Evolutionary conservation across 2,797 vertebrate species (phyloP).

Genomic region (Apogon hyalosoma): DNA sequence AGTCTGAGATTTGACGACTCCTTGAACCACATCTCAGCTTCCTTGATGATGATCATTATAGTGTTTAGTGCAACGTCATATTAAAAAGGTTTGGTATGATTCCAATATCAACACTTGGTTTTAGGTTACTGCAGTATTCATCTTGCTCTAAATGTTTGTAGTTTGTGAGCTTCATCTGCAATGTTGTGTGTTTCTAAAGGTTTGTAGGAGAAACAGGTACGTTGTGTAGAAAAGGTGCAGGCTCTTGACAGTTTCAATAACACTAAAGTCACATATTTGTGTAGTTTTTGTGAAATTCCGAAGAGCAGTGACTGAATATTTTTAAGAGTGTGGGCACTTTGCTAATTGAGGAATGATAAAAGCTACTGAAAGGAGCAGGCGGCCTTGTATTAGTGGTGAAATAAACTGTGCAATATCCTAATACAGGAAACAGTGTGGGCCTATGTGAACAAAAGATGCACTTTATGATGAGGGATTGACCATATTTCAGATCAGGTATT

Average conservation of each 20-base stretch:
- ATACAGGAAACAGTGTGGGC: constrained; percentile 28
- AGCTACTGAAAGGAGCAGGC: constrained; percentile 36
- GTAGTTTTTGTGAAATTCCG: constrained; percentile 47
- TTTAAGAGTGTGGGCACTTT: constrained; percentile 46
- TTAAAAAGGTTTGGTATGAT: constrained; percentile 29
- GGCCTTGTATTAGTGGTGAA: constrained; percentile 42
- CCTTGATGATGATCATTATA: constrained; percentile 16
- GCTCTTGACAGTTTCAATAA: constrained; percentile 34
- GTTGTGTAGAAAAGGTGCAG: constrained; percentile 35
- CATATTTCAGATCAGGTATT: constrained; percentile 43
- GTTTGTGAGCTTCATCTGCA: constrained; percentile 55
- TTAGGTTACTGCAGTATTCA: constrained; percentile 47
- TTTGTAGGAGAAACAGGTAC: constrained; percentile 35
- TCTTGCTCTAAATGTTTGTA: constrained; percentile 62
- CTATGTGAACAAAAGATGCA: constrained; percentile 63
- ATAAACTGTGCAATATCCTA: constrained; percentile 64
- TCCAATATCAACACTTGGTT: constrained; percentile 35
- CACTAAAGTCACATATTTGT: constrained; percentile 51
- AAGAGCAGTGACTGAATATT: constrained; percentile 28
- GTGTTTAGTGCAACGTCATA: constrained; percentile 33
- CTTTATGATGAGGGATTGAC: constrained; percentile 69
- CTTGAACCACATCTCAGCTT: constrained; percentile 51
- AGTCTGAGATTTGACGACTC: constrained; percentile 47
- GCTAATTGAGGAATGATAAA: constrained; percentile 46
- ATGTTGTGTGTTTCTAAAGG: constrained; percentile 54